Percentiles rank a stretch among this genome's conserved stretches.
phyloP scores from a whole-genome alignment of 2,888 invertebrate genomes.

The Crocallis elinguaria region DNA sequence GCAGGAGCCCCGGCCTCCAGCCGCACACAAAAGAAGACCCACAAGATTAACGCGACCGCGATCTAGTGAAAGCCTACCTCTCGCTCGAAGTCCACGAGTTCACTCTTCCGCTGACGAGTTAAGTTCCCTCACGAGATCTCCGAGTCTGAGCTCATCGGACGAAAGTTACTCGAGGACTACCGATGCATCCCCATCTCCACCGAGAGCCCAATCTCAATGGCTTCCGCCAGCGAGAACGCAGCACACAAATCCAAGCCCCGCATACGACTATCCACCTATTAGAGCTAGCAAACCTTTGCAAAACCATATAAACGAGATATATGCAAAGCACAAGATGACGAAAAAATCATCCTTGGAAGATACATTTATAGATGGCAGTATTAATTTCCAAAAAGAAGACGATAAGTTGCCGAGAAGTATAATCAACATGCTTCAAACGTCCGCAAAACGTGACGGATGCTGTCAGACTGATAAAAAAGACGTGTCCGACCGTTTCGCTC shows the following conservation, averaged over 20 bases:
- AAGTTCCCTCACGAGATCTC: conserved; percentile 91
- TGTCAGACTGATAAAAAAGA: conserved; percentile 89
- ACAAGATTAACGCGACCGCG: conserved; percentile 86
- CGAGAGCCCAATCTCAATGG: conserved; percentile 79
- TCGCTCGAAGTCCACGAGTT: conserved; percentile 85
- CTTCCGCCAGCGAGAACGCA: conserved; percentile 74
- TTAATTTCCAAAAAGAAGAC: conserved; percentile 76
- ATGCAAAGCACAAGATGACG: conserved; percentile 71
- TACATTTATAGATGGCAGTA: conserved; percentile 67
- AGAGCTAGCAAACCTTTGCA: conserved; percentile 69
- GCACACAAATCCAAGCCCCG: conserved; percentile 83
- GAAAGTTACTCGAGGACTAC: conserved; percentile 93
- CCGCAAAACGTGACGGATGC: conserved; percentile 86
- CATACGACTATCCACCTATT: conserved; percentile 85
- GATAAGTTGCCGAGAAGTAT: conserved; percentile 79
- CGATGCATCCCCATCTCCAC: conserved; percentile 87
- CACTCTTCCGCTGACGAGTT: conserved; percentile 94
- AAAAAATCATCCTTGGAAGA: conserved; percentile 74
- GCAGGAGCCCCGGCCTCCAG: conserved; percentile 72
- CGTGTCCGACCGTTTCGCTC: conserved; percentile 66
- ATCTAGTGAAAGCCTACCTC: conserved; percentile 87
- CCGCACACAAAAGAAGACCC: conserved; percentile 69
- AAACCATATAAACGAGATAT: conserved; percentile 70
- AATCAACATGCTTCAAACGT: conserved; percentile 81
- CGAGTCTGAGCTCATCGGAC: conserved; percentile 93